Conservation (phyloP, 2,113 vertebrate species). For the Callorhinus ursinus region DNA sequence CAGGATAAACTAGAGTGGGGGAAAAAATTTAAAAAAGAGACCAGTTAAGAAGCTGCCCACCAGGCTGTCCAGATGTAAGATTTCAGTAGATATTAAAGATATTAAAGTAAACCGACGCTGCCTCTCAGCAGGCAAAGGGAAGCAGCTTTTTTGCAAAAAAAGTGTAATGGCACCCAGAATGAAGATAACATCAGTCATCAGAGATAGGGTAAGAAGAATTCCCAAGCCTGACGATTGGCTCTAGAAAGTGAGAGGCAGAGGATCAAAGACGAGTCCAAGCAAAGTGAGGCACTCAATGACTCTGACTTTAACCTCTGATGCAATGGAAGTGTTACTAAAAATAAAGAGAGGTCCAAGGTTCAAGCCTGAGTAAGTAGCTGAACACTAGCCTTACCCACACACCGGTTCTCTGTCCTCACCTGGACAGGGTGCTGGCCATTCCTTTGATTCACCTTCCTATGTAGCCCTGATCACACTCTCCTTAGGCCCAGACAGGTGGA, state of each 20-base stretch:
- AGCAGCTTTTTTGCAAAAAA: neutral
- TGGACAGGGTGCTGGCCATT: neutral
- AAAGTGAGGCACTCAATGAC: neutral
- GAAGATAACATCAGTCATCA: neutral
- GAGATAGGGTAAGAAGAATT: neutral
- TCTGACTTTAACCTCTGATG: neutral
- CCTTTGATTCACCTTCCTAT: neutral
- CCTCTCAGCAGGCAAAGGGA: too few species aligned
- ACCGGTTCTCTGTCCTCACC: neutral
- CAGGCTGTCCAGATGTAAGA: neutral
- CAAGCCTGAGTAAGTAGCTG: neutral
- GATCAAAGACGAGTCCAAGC: neutral
- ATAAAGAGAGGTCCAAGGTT: neutral
- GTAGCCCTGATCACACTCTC: neutral
- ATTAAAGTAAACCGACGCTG: too few species aligned
- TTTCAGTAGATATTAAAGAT: neutral
- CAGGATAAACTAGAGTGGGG: neutral
- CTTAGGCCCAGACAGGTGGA: neutral
- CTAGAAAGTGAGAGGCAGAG: neutral
- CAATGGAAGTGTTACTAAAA: neutral
- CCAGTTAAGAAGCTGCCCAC: neutral
- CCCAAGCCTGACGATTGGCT: neutral
- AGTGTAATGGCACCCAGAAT: neutral
- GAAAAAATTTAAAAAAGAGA: neutral
- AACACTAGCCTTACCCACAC: neutral